Percentiles rank a stretch among this genome's conserved stretches.
Evolutionary conservation across 2,888 invertebrate species (phyloP).

Genomic region (Unio pictorum): DNA sequence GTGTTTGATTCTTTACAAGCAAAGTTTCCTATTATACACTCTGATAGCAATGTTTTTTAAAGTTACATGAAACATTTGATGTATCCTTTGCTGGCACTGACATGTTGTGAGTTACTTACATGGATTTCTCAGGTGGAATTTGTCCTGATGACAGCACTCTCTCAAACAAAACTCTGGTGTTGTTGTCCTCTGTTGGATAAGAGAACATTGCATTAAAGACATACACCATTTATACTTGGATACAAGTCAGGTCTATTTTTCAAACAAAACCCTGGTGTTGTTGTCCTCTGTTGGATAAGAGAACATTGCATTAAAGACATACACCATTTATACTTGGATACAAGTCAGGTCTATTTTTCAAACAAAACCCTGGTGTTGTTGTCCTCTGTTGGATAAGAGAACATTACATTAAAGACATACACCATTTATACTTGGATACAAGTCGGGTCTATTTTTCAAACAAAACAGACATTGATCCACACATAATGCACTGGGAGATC

Average conservation of each 20-base stretch:
- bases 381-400: conserved; percentile 83
- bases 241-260: too few relatives aligned
- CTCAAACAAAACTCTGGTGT: conserved; percentile 69
- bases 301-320: not conserved
- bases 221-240: too few relatives aligned
- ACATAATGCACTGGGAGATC: too few relatives aligned
- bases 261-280: conserved; percentile 92
- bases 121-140: conserved; percentile 89
- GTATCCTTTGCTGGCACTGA: too few relatives aligned
- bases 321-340: not conserved
- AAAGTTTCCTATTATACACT: too few relatives aligned
- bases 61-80: too few relatives aligned
- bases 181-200: too few relatives aligned
- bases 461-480: too few relatives aligned
- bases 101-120: conserved; percentile 72
- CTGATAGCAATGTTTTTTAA: too few relatives aligned
- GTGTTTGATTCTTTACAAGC: too few relatives aligned
- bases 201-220: too few relatives aligned
- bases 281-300: conserved; percentile 87
- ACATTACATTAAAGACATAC: not conserved
- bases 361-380: conserved; percentile 97
- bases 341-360: not conserved
- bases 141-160: conserved; percentile 94
- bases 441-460: not conserved
- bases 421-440: not conserved